Conservation (phyloP, 2,113 vertebrate genomes). For the Lampris megalopsis region DNA sequence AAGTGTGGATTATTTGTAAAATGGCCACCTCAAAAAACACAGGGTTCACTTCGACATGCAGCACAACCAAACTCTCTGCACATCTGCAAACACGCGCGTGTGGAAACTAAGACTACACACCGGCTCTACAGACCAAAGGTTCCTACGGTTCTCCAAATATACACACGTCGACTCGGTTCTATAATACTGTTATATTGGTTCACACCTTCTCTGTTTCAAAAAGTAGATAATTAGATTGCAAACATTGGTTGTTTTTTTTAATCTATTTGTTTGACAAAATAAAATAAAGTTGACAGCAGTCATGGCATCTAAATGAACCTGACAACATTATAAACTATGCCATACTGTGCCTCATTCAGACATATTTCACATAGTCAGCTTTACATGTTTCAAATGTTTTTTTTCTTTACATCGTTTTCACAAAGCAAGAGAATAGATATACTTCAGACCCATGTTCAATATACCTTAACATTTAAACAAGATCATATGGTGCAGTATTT, state of each 20-base stretch:
- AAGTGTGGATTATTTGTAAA: constrained; percentile 78
- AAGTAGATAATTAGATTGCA: constrained; percentile 82
- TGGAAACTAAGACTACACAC: constrained; percentile 83
- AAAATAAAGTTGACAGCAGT: constrained; percentile 76
- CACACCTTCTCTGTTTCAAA: constrained; percentile 79
- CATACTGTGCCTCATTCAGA: constrained; percentile 80
- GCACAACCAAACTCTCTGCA: constrained; percentile 85
- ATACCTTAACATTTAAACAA: constrained; percentile 80
- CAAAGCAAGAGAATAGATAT: constrained; percentile 81
- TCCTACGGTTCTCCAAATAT: constrained; percentile 83
- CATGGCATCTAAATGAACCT: constrained; percentile 83
- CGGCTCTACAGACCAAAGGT: constrained; percentile 83
- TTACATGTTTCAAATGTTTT: constrained; percentile 77
- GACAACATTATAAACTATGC: constrained; percentile 85
- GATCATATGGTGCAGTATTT: constrained; percentile 77
- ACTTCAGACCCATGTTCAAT: constrained; percentile 76
- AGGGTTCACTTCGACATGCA: constrained; percentile 85
- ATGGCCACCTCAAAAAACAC: constrained; percentile 83
- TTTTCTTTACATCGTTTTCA: constrained; percentile 75
- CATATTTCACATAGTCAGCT: constrained; percentile 78
- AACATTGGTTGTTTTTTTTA: constrained; percentile 75
- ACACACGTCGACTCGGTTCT: constrained; percentile 83
- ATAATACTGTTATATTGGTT: constrained; percentile 84
- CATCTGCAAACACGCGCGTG: constrained; percentile 83
- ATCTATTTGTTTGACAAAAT: constrained; percentile 77